Percentiles rank a stretch among this genome's conserved stretches.
Evolutionary conservation across 1,140 invertebrate genomes (phyloP).

Genomic region (Drosophila novamexicana): DNA sequence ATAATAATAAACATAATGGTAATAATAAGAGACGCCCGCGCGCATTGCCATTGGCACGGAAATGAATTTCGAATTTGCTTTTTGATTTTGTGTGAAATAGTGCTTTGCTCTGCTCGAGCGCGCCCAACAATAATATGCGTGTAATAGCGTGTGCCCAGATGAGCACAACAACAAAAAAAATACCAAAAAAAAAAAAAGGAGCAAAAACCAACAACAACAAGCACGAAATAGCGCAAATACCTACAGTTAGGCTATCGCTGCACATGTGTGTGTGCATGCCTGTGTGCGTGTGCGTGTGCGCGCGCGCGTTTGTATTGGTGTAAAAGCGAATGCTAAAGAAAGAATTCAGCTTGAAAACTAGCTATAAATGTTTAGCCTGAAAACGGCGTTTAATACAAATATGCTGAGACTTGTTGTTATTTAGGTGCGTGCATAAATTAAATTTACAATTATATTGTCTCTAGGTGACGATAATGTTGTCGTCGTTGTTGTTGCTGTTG

Average conservation of each 20-base stretch:
- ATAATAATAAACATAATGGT: conserved; percentile 6
- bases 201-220: too few species aligned
- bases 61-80: conserved; percentile 18
- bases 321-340: background rate
- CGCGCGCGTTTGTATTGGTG: conserved; percentile 9
- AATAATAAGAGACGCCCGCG: background rate
- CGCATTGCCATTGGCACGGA: conserved; percentile 19
- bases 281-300: background rate
- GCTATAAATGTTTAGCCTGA: conserved; percentile 1
- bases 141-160: background rate
- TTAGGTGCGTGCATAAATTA: conserved; percentile 72
- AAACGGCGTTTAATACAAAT: background rate
- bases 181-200: too few species aligned
- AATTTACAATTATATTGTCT: conserved; percentile 80
- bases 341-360: background rate
- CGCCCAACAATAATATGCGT: background rate
- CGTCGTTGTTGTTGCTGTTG: conserved; percentile 25
- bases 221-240: too few species aligned
- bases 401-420: conserved; percentile 26
- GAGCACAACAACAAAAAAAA: background rate
- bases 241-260: background rate
- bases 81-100: background rate
- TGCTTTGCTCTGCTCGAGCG: background rate
- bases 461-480: conserved; percentile 81
- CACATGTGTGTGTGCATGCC: background rate